These are phyloP conservation scores for Pogonophryne albipinna DNA, from an alignment of 2,797 vertebrate species.

Conservation along the genomic window DNA sequence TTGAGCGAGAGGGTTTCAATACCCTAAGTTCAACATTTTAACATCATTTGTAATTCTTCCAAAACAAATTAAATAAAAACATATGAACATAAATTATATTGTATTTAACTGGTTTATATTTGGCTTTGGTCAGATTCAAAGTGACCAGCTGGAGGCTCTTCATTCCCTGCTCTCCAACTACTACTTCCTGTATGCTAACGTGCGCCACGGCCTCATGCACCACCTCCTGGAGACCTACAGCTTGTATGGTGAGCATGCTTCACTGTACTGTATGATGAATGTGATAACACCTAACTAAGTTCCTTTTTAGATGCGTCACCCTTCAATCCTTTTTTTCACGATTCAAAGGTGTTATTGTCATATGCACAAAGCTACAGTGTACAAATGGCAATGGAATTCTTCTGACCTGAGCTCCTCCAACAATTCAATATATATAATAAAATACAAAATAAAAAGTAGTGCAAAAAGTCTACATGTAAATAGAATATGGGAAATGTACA, in stretches of 20 bases:
- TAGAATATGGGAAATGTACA: too few relatives aligned
- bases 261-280: not conserved
- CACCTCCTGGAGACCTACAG: constrained; percentile 84
- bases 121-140: constrained; percentile 76
- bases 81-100: too few relatives aligned
- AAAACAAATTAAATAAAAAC: not conserved
- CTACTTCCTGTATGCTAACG: constrained; percentile 86
- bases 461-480: too few relatives aligned
- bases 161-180: constrained; percentile 84
- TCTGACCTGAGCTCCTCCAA: too few relatives aligned
- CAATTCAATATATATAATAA: too few relatives aligned
- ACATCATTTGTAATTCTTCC: too few relatives aligned
- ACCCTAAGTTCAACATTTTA: too few relatives aligned
- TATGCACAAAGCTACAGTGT: too few relatives aligned
- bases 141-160: constrained; percentile 75
- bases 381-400: too few relatives aligned
- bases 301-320: not conserved
- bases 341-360: too few relatives aligned
- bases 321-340: not conserved
- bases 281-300: not conserved
- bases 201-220: constrained; percentile 83
- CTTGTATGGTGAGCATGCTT: constrained; percentile 77
- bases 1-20: too few relatives aligned
- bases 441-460: too few relatives aligned
- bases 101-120: constrained; percentile 1